These are phyloP conservation scores for Acanthurus lineatus DNA, from an alignment of 2,797 vertebrate genomes.

Conservation along the genomic window DNA sequence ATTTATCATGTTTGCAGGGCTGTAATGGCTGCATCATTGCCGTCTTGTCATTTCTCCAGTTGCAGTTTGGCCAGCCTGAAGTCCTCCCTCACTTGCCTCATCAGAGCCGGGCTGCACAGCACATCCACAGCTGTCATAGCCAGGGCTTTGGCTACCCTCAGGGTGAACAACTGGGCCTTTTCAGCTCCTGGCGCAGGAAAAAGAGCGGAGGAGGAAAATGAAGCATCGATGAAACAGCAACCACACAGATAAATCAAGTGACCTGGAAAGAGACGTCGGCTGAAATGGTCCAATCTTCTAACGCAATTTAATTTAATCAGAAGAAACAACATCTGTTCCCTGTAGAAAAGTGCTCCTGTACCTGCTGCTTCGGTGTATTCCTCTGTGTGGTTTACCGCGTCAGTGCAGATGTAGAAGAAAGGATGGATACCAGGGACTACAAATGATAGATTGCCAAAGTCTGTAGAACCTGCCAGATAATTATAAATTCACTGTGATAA, in stretches of 20 bases:
- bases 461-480: conserved; percentile 88
- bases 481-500: conserved; percentile 40
- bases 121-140: conserved; percentile 93
- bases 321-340: conserved; percentile 13
- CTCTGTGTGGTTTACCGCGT: conserved; percentile 91
- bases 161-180: conserved; percentile 89
- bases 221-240: conserved; percentile 36
- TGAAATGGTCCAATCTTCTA: conserved; percentile 2
- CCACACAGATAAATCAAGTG: conserved; percentile 22
- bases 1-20: neutral
- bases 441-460: conserved; percentile 92
- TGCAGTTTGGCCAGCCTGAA: conserved; percentile 61
- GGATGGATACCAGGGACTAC: conserved; percentile 91
- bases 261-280: conserved; percentile 36
- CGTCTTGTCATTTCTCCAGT: conserved; percentile 34
- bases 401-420: conserved; percentile 91
- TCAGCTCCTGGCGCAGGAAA: conserved; percentile 84
- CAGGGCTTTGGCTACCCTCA: conserved; percentile 90
- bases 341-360: conserved; percentile 46
- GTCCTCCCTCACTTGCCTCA: conserved; percentile 76
- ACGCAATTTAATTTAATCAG: conserved; percentile 11
- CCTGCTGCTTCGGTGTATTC: conserved; percentile 91
- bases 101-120: conserved; percentile 82
- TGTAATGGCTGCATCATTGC: neutral
- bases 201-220: conserved; percentile 27